Evolutionary conservation across 1,140 invertebrate genomes (phyloP).

Genomic region (Brachionus asplanchnoidis): DNA sequence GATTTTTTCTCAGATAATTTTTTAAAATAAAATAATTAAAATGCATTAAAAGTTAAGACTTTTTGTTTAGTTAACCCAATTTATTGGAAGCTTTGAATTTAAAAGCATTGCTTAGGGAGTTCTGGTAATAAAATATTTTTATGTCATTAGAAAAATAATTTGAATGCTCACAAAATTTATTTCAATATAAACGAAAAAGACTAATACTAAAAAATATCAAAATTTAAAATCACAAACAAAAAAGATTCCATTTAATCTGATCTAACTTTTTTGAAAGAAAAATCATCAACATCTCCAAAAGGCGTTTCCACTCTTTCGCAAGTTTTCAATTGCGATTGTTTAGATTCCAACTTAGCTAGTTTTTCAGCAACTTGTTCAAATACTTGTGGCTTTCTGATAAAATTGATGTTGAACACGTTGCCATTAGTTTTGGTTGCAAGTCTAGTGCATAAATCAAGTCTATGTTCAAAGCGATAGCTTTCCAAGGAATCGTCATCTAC

Average conservation of each 20-base stretch:
- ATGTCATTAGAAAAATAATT: background rate
- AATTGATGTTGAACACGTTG: slow-evolving; percentile 29
- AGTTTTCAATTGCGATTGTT: background rate
- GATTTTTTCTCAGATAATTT: no score
- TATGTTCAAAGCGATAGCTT: background rate
- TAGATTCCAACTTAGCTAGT: background rate
- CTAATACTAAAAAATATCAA: background rate
- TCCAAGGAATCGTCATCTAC: background rate
- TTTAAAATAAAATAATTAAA: no score
- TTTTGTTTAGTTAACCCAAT: no score
- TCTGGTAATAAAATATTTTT: no score
- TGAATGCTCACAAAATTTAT: background rate
- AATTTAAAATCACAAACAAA: background rate
- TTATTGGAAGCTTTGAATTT: no score
- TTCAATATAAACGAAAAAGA: background rate
- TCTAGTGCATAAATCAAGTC: background rate
- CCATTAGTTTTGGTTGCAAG: slow-evolving; percentile 12
- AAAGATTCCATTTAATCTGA: background rate
- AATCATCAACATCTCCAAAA: slow-evolving; percentile 37
- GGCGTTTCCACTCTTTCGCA: slow-evolving; percentile 30
- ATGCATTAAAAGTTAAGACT: no score
- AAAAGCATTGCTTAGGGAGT: no score
- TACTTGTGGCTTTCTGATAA: background rate
- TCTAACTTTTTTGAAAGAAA: slow-evolving; percentile 1
- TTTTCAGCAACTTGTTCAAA: background rate